Conservation (phyloP, 2,113 vertebrate species). For the Agapornis roseicollis region DNA sequence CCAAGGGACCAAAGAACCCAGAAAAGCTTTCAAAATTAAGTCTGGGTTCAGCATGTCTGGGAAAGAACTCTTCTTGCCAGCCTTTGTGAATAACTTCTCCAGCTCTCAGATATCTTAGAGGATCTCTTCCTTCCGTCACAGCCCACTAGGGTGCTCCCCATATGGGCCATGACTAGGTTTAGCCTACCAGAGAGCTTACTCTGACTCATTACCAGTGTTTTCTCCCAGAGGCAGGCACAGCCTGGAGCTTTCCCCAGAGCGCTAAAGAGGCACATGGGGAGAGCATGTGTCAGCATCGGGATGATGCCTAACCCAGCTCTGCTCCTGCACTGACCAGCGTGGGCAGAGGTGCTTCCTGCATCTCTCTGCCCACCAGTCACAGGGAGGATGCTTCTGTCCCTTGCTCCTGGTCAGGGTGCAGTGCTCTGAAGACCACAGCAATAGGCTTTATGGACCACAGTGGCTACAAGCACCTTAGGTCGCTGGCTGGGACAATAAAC, state of each 20-base stretch:
- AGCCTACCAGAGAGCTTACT: background rate
- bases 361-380: accelerated
- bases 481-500: background rate
- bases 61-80: background rate
- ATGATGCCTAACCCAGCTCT: background rate
- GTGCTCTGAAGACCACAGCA: accelerated
- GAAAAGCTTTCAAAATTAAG: background rate
- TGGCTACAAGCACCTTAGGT: background rate
- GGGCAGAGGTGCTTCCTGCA: background rate
- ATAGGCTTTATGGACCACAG: background rate
- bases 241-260: background rate
- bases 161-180: background rate
- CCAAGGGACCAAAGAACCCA: background rate
- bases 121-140: background rate
- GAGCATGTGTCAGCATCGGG: accelerated
- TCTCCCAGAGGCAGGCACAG: background rate
- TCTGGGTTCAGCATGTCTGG: background rate
- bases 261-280: background rate
- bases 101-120: background rate
- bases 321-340: accelerated
- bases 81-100: background rate
- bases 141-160: background rate
- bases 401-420: background rate
- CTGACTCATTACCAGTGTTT: background rate
- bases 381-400: accelerated